These are phyloP conservation scores for Ptychoptera contaminata DNA, from an alignment of 2,888 invertebrate genomes.

Conservation along the genomic window DNA sequence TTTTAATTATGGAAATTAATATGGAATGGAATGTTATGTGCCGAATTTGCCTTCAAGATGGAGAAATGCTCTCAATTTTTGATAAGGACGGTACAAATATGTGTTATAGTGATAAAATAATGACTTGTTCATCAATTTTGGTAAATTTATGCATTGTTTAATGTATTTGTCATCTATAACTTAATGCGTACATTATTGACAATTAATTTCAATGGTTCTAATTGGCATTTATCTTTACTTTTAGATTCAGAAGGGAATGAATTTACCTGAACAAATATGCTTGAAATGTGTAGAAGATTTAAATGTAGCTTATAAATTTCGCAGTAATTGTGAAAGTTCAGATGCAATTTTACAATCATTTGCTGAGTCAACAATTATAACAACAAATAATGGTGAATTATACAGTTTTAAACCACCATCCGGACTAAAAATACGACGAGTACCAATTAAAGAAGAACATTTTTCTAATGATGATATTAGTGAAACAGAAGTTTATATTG, in stretches of 20 bases:
- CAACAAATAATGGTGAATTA: constrained; percentile 10
- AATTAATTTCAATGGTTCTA: not conserved
- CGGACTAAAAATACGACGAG: constrained; percentile 15
- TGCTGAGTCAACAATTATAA: constrained; percentile 7
- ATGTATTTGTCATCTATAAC: too few relatives aligned
- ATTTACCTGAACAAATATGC: constrained; percentile 26
- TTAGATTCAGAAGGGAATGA: constrained; percentile 14
- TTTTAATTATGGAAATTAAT: constrained; percentile 11
- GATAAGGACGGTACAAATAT: constrained; percentile 19
- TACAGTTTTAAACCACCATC: constrained; percentile 17
- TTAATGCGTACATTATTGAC: too few relatives aligned
- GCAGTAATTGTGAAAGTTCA: constrained; percentile 24
- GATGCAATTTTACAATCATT: constrained; percentile 22
- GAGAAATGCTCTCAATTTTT: constrained; percentile 20
- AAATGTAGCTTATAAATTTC: constrained; percentile 23
- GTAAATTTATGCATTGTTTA: constrained; percentile 6
- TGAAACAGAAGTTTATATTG: not conserved
- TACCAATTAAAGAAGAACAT: not conserved
- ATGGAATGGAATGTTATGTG: constrained; percentile 26
- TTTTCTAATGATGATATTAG: not conserved
- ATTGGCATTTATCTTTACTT: constrained; percentile 8
- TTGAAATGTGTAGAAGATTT: constrained; percentile 21
- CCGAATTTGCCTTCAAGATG: constrained; percentile 23
- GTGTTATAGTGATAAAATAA: constrained; percentile 24
- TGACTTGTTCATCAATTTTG: constrained; percentile 18